These are phyloP conservation scores for Peromyscus melanophrys DNA, from an alignment of 2,797 vertebrate species.

Conservation along the genomic window DNA sequence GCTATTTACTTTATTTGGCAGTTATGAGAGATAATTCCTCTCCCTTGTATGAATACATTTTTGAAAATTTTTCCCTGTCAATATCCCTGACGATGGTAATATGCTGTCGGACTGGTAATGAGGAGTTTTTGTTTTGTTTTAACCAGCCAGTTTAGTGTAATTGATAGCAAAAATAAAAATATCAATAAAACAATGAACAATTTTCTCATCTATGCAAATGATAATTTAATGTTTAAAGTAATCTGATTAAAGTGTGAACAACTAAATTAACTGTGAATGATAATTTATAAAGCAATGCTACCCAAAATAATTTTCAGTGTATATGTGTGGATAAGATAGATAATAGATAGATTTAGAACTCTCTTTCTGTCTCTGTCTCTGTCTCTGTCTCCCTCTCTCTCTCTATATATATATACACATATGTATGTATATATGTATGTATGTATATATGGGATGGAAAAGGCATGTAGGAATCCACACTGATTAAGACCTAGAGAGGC, in stretches of 20 bases:
- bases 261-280: constrained; percentile 57
- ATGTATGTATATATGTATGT: no score
- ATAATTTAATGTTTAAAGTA: constrained; percentile 48
- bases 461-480: background rate
- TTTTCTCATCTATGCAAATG: constrained; percentile 68
- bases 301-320: background rate
- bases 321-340: background rate
- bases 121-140: constrained; percentile 27
- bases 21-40: constrained; percentile 76
- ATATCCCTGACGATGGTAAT: constrained; percentile 74
- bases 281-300: constrained; percentile 43
- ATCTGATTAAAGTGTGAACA: constrained; percentile 70
- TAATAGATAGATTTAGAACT: background rate
- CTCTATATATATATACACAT: no score
- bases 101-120: constrained; percentile 60
- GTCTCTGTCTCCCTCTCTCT: background rate
- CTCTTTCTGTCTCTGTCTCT: background rate
- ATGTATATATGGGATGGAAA: background rate
- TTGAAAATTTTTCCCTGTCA: constrained; percentile 61
- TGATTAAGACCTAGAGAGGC: background rate
- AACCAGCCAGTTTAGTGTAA: constrained; percentile 69
- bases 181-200: constrained; percentile 78
- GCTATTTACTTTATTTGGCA: constrained; percentile 58
- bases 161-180: constrained; percentile 72
- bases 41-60: constrained; percentile 13